phyloP scores from a whole-genome alignment of 2,797 vertebrate genomes.

The Thripadectes ignobilis region DNA sequence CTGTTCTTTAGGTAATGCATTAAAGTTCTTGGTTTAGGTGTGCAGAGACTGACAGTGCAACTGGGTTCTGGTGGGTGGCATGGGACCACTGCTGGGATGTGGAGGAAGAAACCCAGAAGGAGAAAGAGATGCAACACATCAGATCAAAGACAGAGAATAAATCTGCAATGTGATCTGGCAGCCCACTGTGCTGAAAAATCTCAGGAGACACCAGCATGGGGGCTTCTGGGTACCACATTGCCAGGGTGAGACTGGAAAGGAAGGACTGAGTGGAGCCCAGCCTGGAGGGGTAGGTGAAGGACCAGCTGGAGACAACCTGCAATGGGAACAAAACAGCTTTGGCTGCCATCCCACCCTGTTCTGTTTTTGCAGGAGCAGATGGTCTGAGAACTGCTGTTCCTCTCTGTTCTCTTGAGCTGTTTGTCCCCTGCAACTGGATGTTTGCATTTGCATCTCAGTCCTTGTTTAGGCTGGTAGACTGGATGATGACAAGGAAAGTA shows the following conservation, averaged over 20 bases:
- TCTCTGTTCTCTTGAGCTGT: neutral
- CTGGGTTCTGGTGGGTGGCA: neutral
- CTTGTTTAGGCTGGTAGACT: conserved; percentile 35
- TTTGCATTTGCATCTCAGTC: neutral
- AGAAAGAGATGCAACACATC: neutral
- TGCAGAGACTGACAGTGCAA: neutral
- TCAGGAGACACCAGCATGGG: neutral
- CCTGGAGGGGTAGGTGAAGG: neutral
- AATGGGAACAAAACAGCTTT: neutral
- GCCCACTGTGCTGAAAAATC: neutral
- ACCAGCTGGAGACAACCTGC: neutral
- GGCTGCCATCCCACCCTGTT: neutral
- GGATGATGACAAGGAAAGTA: neutral
- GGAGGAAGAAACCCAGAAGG: neutral
- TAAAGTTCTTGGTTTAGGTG: neutral
- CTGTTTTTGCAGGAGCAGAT: neutral
- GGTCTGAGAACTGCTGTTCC: neutral
- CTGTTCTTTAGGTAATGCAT: neutral
- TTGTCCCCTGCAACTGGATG: neutral
- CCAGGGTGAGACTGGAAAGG: neutral
- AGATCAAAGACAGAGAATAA: neutral
- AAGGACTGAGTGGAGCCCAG: neutral
- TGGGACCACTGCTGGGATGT: neutral
- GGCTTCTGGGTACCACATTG: neutral
- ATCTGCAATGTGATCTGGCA: neutral